Percentiles rank a stretch among this genome's conserved stretches.
phyloP scores from a whole-genome alignment of 2,113 vertebrate species.

The Barbus barbus region DNA sequence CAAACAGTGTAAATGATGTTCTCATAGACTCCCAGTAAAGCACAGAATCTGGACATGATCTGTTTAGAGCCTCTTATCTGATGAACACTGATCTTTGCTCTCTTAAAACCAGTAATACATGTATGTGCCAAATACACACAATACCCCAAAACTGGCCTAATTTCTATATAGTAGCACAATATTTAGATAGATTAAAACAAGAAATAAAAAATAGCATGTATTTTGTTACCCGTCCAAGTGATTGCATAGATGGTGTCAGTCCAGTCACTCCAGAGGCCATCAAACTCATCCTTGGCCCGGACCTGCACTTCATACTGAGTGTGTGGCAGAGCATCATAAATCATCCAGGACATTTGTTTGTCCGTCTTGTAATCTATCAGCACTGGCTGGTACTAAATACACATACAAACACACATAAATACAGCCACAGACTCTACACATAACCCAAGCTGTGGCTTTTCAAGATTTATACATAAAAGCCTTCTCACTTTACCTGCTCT shows the following conservation, averaged over 20 bases:
- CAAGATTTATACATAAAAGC: not conserved
- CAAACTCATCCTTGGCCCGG: constrained; percentile 64
- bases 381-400: constrained; percentile 52
- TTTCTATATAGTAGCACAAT: not conserved
- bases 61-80: not conserved
- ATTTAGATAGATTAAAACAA: too few species aligned
- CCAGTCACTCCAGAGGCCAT: constrained; percentile 75
- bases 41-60: not conserved
- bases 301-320: constrained; percentile 66
- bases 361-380: rapidly evolving
- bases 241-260: constrained; percentile 51
- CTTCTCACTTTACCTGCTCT: constrained; percentile 55
- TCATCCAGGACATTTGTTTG: constrained; percentile 48
- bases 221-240: constrained; percentile 68
- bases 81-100: not conserved
- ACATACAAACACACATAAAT: constrained; percentile 40
- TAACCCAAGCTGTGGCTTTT: not conserved
- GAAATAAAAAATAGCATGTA: not conserved
- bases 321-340: constrained; percentile 64
- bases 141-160: not conserved
- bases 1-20: not conserved
- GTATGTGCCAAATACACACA: not conserved
- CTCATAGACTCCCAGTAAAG: not conserved
- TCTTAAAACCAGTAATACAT: not conserved
- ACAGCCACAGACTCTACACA: too few species aligned